Evolutionary conservation across 1,140 invertebrate species (phyloP).

Genomic region (Zophobas atratus): DNA sequence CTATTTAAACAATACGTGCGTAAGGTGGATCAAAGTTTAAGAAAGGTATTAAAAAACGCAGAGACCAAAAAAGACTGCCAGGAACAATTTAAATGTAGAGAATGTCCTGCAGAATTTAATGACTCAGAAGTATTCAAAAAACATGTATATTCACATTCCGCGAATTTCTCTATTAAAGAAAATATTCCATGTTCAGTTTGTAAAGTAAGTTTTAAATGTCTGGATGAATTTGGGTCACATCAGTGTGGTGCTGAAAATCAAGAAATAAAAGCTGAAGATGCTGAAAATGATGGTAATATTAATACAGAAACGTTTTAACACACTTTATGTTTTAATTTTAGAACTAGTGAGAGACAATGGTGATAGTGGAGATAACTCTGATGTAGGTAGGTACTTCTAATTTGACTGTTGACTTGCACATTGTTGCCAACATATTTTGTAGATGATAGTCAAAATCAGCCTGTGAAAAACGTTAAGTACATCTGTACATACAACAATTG

Average conservation of each 20-base stretch:
- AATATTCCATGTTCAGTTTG: constrained; percentile 37
- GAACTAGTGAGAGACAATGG: no score
- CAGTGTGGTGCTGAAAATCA: constrained; percentile 36
- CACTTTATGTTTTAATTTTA: no score
- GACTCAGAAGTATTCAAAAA: constrained; percentile 16
- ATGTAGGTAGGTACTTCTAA: no score
- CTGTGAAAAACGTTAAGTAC: constrained; percentile 26
- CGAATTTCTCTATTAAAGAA: constrained; percentile 14
- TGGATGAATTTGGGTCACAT: constrained; percentile 13
- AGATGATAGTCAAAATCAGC: neutral
- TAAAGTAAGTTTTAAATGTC: constrained; percentile 39
- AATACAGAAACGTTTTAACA: no score
- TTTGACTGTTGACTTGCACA: no score
- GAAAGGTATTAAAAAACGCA: constrained; percentile 1
- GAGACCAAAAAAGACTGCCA: constrained; percentile 10
- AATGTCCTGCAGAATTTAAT: constrained; percentile 26
- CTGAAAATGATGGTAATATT: constrained; percentile 2
- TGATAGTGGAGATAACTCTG: no score
- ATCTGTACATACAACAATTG: constrained; percentile 50
- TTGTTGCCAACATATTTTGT: no score
- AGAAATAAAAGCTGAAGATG: neutral
- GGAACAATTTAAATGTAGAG: constrained; percentile 12
- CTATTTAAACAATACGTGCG: constrained; percentile 42
- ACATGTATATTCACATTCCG: constrained; percentile 25
- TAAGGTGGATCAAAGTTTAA: constrained; percentile 36